Evolutionary conservation across 2,888 invertebrate genomes (phyloP).

Genomic region (Lacanobia oleracea): DNA sequence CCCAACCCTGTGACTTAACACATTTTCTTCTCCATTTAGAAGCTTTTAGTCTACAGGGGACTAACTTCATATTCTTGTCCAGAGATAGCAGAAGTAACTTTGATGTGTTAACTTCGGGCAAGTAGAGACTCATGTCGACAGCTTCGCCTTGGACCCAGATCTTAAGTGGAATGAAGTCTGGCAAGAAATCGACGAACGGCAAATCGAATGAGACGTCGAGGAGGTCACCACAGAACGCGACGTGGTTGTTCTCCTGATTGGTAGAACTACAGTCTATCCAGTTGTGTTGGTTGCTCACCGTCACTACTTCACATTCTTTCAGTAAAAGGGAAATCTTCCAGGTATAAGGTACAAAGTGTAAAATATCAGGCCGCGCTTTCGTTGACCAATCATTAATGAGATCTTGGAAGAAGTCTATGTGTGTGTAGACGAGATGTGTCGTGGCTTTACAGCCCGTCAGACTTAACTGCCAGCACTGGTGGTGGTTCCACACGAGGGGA

Average conservation of each 20-base stretch:
- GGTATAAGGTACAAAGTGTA: constrained; percentile 98
- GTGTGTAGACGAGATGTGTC: constrained; percentile 97
- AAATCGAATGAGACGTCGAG: constrained; percentile 98
- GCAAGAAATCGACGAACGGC: constrained; percentile 98
- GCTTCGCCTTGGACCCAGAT: constrained; percentile 99
- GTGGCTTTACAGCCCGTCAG: constrained; percentile 98
- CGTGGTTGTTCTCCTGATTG: constrained; percentile 98
- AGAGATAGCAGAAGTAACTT: constrained; percentile 95
- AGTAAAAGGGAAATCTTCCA: constrained; percentile 97
- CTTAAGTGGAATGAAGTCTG: constrained; percentile 96
- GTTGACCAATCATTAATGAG: constrained; percentile 99
- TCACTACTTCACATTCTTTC: constrained; percentile 98
- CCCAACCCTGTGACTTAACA: constrained; percentile 94
- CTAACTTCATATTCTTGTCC: constrained; percentile 96
- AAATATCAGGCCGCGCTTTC: constrained; percentile 97
- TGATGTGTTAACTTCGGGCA: constrained; percentile 98
- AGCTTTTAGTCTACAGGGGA: constrained; percentile 91
- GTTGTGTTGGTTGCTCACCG: constrained; percentile 98
- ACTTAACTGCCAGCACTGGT: constrained; percentile 98
- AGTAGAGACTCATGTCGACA: constrained; percentile 96
- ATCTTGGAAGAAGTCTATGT: constrained; percentile 99
- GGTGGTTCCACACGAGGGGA: constrained; percentile 98
- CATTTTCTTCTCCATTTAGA: constrained; percentile 96
- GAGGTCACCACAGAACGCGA: constrained; percentile 98
- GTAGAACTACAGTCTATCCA: constrained; percentile 99